Conservation (phyloP, 1,140 invertebrate genomes). For the Drosophila repletoides region DNA sequence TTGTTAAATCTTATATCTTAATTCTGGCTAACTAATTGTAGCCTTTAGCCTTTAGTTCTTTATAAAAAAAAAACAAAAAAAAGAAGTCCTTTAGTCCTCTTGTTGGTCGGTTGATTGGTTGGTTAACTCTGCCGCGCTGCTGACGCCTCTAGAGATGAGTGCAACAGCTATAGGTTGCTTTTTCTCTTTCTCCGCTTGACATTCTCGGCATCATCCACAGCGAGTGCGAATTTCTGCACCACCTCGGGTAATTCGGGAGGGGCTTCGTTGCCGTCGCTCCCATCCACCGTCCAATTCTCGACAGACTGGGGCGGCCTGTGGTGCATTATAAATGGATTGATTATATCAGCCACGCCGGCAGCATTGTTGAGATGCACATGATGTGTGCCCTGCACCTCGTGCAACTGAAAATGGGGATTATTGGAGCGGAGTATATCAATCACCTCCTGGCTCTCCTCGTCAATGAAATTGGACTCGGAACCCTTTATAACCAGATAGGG, state of each 20-base stretch:
- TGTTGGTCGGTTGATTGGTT: neutral
- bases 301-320: slow-evolving; percentile 69
- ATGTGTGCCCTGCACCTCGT: slow-evolving; percentile 87
- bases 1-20: neutral
- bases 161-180: slow-evolving; percentile 79
- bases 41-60: too few relatives aligned
- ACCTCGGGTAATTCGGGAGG: slow-evolving; percentile 36
- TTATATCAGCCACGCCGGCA: slow-evolving; percentile 83
- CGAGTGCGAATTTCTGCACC: slow-evolving; percentile 56
- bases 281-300: slow-evolving; percentile 62
- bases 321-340: slow-evolving; percentile 84
- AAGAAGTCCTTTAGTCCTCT: neutral
- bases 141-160: slow-evolving; percentile 46
- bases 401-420: slow-evolving; percentile 85
- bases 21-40: too few relatives aligned
- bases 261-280: neutral
- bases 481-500: slow-evolving; percentile 79
- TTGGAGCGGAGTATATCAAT: slow-evolving; percentile 83
- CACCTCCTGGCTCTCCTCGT: slow-evolving; percentile 81
- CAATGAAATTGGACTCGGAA: slow-evolving; percentile 62
- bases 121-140: slow-evolving; percentile 5
- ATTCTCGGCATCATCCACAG: slow-evolving; percentile 66
- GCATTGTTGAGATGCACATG: slow-evolving; percentile 89
- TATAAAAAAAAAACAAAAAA: too few relatives aligned
- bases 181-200: slow-evolving; percentile 76